Base-by-base conservation (phyloP, 1,140 invertebrate genomes). In the Carposina sasakii region DNA sequence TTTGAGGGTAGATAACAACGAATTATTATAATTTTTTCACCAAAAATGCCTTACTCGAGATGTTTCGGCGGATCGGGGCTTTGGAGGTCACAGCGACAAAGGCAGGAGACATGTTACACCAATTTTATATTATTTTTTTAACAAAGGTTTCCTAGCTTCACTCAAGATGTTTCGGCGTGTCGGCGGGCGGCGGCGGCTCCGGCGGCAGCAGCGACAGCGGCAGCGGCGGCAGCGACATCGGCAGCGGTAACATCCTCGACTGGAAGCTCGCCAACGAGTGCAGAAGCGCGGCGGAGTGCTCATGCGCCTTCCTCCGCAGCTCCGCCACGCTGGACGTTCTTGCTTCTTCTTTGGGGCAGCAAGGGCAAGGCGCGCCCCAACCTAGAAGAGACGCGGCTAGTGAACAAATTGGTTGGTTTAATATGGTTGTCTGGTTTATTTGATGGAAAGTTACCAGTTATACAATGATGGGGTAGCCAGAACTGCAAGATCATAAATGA, bases 241-340 rank as follows among this genome's bases (percentile, higher is more conserved):
- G 77, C 2, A 89, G 87, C 2, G 90, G 90, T 42, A 89, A 73
- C 2, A 89, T 57, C 2, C 88, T 47, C 47, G 85, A 64, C 74
- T 88, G 61, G 86, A 88, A 70, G 82, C 87, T 64, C 71, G 90
- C 92, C 19, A 94, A 79, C 15, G 90, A 91, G 64, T 93, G 92
- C 40, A 94, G 76, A 9, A 95, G 84, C 0, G 94, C 94, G 0
- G 95, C 94, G 1, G 94, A 94, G 75, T 97, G 95, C 69, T 96
- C 95, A 72, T 96, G 94, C 0, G 95, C 95, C 75, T 96, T 96
- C 19, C 95, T 88, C 10, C 95, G 87, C 6, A 96, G 83, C 65
- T 96, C 94, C 0, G 94, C 94, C 13, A 96, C 92, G 73, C 93
- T 95, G 49, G 91, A 91, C n/a, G 90, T 92, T 46, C 93, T 85